Base-by-base conservation (phyloP, 2,888 invertebrate genomes). In the Apotomis turbidana region DNA sequence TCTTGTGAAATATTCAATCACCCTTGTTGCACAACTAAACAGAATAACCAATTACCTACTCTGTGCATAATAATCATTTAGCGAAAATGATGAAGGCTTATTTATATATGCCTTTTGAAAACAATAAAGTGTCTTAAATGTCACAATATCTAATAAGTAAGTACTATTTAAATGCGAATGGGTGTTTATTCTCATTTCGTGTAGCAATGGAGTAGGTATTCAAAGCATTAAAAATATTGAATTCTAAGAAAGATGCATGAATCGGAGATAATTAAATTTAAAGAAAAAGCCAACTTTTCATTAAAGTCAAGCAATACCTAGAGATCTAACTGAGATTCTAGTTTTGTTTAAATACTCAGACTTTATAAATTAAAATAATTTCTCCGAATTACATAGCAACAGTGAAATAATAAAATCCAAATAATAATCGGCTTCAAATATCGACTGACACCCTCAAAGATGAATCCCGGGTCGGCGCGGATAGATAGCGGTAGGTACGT, bases 1-100 rank as follows among this genome's bases (percentile, higher is more conserved):
- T 85, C 85, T 84, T 83, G 79, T 89, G 80, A 88, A 89, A 88
- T 88, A 90, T 90, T 87, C 84, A 88, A 83, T 82, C 79, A 80
- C 73, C 82, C 80, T 80, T 81, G 79, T 79, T 81, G 82, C 82
- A 82, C 80, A 83, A 84, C 84, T 85, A 87, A 89, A 87, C 86
- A 85, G 89, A 88, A 88, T 89, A 86, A 85, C 80, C 85, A 88
- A 88, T 87, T 86, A 85, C 79, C 74, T 78, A 77, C 78, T 77
- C 79, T 77, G 76, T 76, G 75, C 77, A 76, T 76, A 78, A 74
- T 78, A 78, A 79, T 80, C 74, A 76, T 51, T 78, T 78, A 76
- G 69, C 75, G 77, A 67, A n/a, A 3, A 62, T 62, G 10, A 49
- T 49, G 49, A 49, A 49, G 10, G 49, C 49, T 8, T 49, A 49